Conservation (phyloP, 1,140 invertebrate species). For the Glossosoma conforme region DNA sequence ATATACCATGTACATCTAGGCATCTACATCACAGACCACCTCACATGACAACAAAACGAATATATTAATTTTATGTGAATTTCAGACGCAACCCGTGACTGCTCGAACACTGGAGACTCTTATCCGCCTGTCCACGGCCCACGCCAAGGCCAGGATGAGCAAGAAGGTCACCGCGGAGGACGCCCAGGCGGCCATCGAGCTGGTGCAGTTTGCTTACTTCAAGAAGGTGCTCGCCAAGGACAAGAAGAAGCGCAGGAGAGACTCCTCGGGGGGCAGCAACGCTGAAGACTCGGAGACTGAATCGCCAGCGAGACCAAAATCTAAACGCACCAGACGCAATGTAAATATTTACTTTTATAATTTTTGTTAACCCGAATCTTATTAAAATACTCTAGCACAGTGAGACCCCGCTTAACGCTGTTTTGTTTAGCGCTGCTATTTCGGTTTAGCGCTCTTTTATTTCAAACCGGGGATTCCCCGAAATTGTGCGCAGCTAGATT, state of each 20-base stretch:
- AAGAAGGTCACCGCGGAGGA: slow-evolving; percentile 78
- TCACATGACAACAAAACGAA: no score
- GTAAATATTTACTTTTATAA: slow-evolving; percentile 28
- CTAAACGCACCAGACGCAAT: slow-evolving; percentile 39
- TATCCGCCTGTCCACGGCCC: slow-evolving; percentile 96
- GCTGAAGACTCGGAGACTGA: slow-evolving; percentile 39
- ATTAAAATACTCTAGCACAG: no score
- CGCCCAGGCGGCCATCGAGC: slow-evolving; percentile 87
- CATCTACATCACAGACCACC: no score
- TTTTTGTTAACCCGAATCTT: no score
- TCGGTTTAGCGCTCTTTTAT: no score
- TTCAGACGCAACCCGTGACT: slow-evolving; percentile 94
- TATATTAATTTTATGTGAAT: slow-evolving; percentile 24
- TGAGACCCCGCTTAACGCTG: no score
- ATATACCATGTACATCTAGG: no score
- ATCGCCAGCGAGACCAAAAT: slow-evolving; percentile 36
- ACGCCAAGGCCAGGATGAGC: slow-evolving; percentile 91
- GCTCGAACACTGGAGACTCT: slow-evolving; percentile 96
- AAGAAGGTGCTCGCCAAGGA: slow-evolving; percentile 85
- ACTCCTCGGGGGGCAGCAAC: slow-evolving; percentile 43
- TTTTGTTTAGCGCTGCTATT: no score
- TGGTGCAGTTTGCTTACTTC: slow-evolving; percentile 97
- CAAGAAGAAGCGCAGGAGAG: slow-evolving; percentile 61
- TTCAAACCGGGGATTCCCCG: no score
- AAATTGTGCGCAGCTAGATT: no score